Base-by-base conservation (phyloP, 2,113 vertebrate genomes). In the Indri indri region DNA sequence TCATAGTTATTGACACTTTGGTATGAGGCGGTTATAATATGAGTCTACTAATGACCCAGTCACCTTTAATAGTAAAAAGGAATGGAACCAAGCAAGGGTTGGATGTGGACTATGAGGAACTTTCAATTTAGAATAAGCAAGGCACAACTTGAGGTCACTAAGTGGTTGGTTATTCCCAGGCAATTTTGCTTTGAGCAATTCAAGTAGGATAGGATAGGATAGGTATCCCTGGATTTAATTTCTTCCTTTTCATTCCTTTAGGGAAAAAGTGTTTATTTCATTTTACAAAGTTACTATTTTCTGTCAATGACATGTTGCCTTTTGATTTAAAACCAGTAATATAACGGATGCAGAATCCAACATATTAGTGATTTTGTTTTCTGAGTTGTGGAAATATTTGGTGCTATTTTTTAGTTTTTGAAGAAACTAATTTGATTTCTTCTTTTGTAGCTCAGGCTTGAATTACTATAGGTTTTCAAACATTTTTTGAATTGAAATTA, bases 401-500 rank as follows among this genome's bases (percentile, higher is more conserved):
- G 8, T 83, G 37, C 30, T 37, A 23, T 47, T 65, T 73, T 42
- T 70, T 70, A 37, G 52, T 70, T 87, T 92, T 93, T 11, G 0
- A 27, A 74, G 63, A 91, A 88, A 74, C 16, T 91, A 61, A 86
- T 74, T 79, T 57, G n/a, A 65, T 83, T 54, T 77, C 30, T 63
- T 85, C 40, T 79, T 94, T 92, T 86, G 37, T 81, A 86, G 27
- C 42, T 89, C 27, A 83, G 8, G 12, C 68, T 23, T 93, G 63
- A 88, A 77, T 95, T 84, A 5, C 37, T 95, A 61, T 84, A 88
- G 59, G 40, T 66, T 68, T 85, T 81, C 79, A 92, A 82, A 57
- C 61, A 73, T 42, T 74, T 94, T 95, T 61, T 52, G 7, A 92
- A 61, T 89, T 90, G 42, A 93, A 80, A 85, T 65, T 73, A 79